Evolutionary conservation across 2,113 vertebrate species (phyloP).

Genomic region (Willisornis vidua): DNA sequence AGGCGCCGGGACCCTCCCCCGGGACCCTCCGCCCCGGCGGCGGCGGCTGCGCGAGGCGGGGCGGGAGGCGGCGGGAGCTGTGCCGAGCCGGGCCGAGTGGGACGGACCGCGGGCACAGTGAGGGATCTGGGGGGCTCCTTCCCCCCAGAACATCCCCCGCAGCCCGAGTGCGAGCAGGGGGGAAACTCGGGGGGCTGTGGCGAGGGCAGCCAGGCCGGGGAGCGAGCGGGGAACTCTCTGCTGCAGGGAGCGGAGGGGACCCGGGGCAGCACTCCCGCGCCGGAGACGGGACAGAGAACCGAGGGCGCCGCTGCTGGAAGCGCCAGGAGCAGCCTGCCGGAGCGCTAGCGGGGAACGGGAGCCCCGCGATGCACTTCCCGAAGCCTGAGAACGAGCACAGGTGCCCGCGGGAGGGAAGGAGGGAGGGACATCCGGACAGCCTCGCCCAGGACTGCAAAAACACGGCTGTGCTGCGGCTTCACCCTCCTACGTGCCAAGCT

Average conservation of each 20-base stretch:
- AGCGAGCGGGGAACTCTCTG: neutral
- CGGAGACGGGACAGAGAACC: too few species aligned
- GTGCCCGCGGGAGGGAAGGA: neutral
- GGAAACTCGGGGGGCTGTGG: rapidly evolving
- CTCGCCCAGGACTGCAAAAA: neutral
- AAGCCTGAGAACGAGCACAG: neutral
- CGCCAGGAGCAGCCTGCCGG: neutral
- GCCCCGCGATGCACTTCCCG: neutral
- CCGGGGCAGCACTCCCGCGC: neutral
- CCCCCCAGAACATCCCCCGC: neutral
- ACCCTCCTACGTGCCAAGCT: neutral
- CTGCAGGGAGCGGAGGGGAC: neutral
- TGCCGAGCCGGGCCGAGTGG: neutral
- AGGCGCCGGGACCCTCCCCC: constrained; percentile 34
- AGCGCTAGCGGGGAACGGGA: neutral
- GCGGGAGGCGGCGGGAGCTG: neutral
- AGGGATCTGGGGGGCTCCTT: too few species aligned
- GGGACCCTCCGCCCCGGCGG: neutral
- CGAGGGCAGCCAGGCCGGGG: too few species aligned
- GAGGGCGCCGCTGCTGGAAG: neutral
- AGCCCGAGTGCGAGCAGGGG: neutral
- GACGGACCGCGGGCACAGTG: neutral
- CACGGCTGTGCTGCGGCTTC: neutral
- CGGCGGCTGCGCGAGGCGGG: neutral
- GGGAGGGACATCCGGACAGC: neutral